These are phyloP conservation scores for Blera fallax DNA, from an alignment of 2,888 invertebrate species.

Conservation along the genomic window DNA sequence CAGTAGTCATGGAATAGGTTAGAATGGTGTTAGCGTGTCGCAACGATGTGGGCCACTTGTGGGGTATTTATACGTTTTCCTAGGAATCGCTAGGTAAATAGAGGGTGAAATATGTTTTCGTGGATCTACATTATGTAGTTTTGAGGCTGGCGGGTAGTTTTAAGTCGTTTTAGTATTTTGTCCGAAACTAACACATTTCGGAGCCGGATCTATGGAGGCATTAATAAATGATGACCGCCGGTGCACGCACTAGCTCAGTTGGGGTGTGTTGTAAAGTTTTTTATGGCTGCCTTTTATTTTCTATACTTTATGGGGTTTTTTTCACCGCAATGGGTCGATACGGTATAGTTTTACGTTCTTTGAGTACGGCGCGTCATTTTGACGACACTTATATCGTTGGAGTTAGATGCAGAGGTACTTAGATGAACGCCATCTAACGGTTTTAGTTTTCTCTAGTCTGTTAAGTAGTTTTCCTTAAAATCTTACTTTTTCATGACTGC, in stretches of 20 bases:
- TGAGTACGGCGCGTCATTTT: no score
- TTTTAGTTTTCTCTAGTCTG: no score
- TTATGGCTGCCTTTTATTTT: no score
- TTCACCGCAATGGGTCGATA: no score
- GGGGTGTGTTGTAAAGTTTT: no score
- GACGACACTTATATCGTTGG: no score
- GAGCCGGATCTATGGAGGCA: background rate
- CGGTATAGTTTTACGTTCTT: no score
- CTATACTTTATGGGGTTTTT: no score
- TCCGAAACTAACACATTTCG: conserved; percentile 10
- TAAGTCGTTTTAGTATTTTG: background rate
- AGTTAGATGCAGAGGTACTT: no score
- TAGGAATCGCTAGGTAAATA: background rate
- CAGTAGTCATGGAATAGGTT: conserved; percentile 20
- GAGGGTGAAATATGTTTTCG: background rate
- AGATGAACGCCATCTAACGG: no score
- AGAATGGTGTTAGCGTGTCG: conserved; percentile 38
- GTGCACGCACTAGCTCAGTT: background rate
- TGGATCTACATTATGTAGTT: conserved; percentile 8
- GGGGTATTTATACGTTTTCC: background rate
- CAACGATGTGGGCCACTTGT: conserved; percentile 10
- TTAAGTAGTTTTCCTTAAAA: no score
- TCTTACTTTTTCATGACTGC: no score
- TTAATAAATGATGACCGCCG: conserved; percentile 8
- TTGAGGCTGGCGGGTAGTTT: background rate